Evolutionary conservation across 2,113 vertebrate genomes (phyloP).

Genomic region (Rutilus rutilus): DNA sequence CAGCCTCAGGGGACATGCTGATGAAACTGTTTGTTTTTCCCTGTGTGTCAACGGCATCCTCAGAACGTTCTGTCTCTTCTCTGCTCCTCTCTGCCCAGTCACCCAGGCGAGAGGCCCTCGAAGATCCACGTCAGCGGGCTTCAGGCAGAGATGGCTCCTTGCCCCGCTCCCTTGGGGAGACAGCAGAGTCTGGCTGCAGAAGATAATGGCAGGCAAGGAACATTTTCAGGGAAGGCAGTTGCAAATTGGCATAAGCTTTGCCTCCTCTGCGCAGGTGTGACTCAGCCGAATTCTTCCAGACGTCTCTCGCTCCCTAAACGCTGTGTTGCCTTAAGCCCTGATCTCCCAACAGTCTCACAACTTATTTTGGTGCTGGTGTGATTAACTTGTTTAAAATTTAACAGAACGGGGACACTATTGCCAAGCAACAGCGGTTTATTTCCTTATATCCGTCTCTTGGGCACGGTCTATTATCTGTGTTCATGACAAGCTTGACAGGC

Average conservation of each 20-base stretch:
- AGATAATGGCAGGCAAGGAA: slow-evolving; percentile 22
- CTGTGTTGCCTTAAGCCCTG: not conserved
- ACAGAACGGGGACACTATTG: slow-evolving; percentile 21
- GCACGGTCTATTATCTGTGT: not conserved
- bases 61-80: slow-evolving; percentile 28
- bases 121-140: not conserved
- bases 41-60: slow-evolving; percentile 20
- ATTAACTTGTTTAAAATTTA: slow-evolving; percentile 43
- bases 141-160: not conserved
- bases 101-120: not conserved
- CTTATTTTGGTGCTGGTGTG: not conserved
- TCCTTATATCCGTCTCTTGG: slow-evolving; percentile 20
- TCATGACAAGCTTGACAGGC: slow-evolving; percentile 14
- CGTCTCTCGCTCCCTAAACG: not conserved
- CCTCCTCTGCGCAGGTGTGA: slow-evolving; percentile 29
- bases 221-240: not conserved
- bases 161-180: not conserved
- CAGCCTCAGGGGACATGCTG: slow-evolving; percentile 19
- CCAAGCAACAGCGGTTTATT: slow-evolving; percentile 37
- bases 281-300: slow-evolving; percentile 23
- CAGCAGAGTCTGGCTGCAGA: not conserved
- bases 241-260: not conserved
- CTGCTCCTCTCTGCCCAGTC: slow-evolving; percentile 18
- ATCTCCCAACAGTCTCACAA: not conserved
- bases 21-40: slow-evolving; percentile 35